These are phyloP conservation scores for Chitala chitala DNA, from an alignment of 2,113 vertebrate species.

Conservation along the genomic window DNA sequence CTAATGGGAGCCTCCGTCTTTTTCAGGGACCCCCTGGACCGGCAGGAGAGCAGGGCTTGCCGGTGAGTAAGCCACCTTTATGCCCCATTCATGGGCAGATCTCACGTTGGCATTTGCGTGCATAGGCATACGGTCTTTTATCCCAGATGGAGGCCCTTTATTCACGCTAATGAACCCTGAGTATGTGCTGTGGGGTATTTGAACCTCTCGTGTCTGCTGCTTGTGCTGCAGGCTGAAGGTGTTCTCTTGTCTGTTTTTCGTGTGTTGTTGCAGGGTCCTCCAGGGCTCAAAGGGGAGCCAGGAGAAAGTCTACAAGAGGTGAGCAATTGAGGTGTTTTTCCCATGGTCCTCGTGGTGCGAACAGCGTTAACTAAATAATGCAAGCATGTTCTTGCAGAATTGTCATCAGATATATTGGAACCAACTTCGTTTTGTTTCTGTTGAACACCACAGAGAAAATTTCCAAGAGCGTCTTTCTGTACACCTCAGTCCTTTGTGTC, in stretches of 20 bases:
- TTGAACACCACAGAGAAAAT: too few relatives aligned
- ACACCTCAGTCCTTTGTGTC: too few relatives aligned
- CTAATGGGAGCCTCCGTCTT: conserved; percentile 38
- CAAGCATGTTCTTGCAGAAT: too few relatives aligned
- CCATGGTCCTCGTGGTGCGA: not conserved
- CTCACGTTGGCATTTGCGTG: not conserved
- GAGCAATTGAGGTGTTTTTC: not conserved
- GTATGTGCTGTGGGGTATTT: not conserved
- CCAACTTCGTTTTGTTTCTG: too few relatives aligned
- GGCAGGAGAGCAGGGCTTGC: conserved; percentile 57
- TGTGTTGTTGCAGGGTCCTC: conserved; percentile 56
- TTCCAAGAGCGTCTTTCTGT: too few relatives aligned
- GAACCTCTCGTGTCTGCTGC: not conserved
- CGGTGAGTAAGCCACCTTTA: conserved; percentile 59
- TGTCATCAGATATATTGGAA: too few relatives aligned
- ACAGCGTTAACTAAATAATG: too few relatives aligned
- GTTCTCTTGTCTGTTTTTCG: conserved; percentile 9
- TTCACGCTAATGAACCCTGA: not conserved
- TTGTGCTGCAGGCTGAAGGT: not conserved
- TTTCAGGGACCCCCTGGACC: conserved; percentile 63
- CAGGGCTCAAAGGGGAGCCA: conserved; percentile 66
- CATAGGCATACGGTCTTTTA: not conserved
- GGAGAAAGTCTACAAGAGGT: conserved; percentile 43
- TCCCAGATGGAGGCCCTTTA: not conserved
- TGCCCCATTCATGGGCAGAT: not conserved